phyloP scores from a whole-genome alignment of 2,888 invertebrate species.

The Acronicta alni region DNA sequence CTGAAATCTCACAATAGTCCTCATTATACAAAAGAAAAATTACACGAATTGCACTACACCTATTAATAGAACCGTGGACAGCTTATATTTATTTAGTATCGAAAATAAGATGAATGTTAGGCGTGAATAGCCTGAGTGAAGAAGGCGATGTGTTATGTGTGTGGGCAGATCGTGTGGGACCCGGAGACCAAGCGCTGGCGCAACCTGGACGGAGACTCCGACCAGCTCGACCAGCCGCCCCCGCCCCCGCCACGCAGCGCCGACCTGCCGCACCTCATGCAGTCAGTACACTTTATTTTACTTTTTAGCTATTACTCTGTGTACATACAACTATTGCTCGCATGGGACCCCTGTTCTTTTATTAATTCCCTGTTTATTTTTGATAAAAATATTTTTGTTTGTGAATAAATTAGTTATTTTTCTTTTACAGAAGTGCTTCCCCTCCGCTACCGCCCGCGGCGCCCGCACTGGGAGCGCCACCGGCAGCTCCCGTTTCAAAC shows the following conservation, averaged over 20 bases:
- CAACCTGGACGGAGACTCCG: constrained; percentile 93
- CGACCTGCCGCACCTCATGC: constrained; percentile 40
- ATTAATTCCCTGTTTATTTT: too few species aligned
- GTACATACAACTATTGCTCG: too few species aligned
- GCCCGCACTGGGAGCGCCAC: constrained; percentile 52
- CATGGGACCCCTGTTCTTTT: too few species aligned
- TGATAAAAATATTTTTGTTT: too few species aligned
- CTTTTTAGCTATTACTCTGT: too few species aligned
- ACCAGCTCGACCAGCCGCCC: constrained; percentile 77
- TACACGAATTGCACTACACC: too few species aligned
- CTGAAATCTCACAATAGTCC: too few species aligned
- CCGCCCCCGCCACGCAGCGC: constrained; percentile 66
- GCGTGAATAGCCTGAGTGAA: neutral
- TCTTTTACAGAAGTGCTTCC: constrained; percentile 37
- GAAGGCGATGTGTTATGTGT: constrained; percentile 13
- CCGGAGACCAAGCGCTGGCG: constrained; percentile 95
- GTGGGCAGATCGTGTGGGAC: constrained; percentile 96
- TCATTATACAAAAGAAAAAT: neutral
- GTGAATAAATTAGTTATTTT: neutral
- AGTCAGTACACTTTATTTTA: constrained; percentile 31
- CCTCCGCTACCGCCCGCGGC: constrained; percentile 46
- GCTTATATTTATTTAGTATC: neutral
- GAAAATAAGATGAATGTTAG: neutral
- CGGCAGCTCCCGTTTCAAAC: constrained; percentile 85
- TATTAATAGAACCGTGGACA: too few species aligned